A percentile compares a stretch with the other conserved stretches of the same genome.
Evolutionary conservation across 2,797 vertebrate genomes (phyloP).

Genomic region (Pelochelys cantorii): DNA sequence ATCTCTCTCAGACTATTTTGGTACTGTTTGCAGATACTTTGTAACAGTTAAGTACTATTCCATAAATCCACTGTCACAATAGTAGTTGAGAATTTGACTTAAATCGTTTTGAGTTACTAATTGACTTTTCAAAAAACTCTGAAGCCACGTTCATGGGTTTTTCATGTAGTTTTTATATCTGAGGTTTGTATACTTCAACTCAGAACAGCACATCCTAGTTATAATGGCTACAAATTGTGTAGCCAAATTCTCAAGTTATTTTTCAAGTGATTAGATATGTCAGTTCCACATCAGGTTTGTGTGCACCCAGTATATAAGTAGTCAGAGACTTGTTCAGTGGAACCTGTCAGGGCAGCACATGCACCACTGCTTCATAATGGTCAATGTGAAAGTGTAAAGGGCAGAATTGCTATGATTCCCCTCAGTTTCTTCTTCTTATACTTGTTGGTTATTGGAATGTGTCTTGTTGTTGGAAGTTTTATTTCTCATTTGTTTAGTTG

Average conservation of each 20-base stretch:
- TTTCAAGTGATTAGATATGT: background rate
- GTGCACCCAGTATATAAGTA: background rate
- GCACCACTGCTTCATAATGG: no score
- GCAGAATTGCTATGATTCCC: background rate
- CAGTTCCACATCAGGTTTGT: background rate
- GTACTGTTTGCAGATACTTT: background rate
- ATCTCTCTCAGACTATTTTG: background rate
- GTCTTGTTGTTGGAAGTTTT: background rate
- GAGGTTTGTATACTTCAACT: background rate
- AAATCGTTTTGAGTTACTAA: background rate
- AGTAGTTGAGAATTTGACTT: background rate
- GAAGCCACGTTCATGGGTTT: background rate
- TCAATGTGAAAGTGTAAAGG: background rate
- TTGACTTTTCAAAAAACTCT: background rate
- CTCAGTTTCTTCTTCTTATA: background rate
- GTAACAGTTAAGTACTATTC: background rate
- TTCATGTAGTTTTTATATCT: fast-evolving
- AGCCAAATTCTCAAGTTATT: background rate
- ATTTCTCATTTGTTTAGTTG: background rate
- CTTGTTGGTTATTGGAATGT: background rate
- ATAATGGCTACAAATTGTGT: background rate
- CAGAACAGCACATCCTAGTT: background rate
- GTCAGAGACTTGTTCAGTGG: background rate
- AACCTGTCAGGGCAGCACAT: background rate
- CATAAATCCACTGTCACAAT: background rate